Base-by-base conservation (phyloP, 2,113 vertebrate genomes). In the Cyphomyrus plagiostoma region DNA sequence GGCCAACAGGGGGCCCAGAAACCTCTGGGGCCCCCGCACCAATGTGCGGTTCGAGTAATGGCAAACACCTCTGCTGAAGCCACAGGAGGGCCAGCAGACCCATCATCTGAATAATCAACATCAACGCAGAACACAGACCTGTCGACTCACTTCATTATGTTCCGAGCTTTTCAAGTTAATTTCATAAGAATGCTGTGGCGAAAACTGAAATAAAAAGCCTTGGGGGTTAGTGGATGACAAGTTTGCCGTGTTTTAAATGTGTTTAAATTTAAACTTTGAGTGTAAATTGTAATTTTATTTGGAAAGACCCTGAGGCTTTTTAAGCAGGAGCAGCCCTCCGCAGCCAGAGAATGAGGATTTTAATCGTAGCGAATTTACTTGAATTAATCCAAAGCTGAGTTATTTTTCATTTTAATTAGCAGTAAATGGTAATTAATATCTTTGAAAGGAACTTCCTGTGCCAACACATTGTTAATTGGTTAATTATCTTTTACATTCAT, bases 211-310 rank as follows among this genome's bases (percentile, higher is more conserved):
- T 42, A 80, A 80, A 80, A 80, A 80, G 74, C 74, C 74, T 42
- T 42, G 4, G 74, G 74, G 74, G 74, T 80, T 80, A 80, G 11
- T 80, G 74, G 74, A 39, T 80, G 74, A 80, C 74, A 42, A 80
- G 74, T 80, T 42, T 42, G 74, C 74, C 35, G 74, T 80, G 35
- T 80, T 80, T 80, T 80, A 80, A 77, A 80, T 80, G 74, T 80
- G 74, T 26, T 80, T 80, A 80, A 80, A 80, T 80, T 80, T 80
- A 80, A 80, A 80, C 74, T 80, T 80, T 80, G 35, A 80, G 74
- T 80, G 74, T 80, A 80, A 80, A 80, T 80, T 39, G 74, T 80
- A 80, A 80, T 80, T 80, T 80, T 80, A 80, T 80, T 80, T 80
- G 35, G 35, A 80, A 42, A 80, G 74, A 1, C 35, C 74, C 35